Evolutionary conservation across 2,888 invertebrate species (phyloP).

Genomic region (Neocrepidodera transversa): DNA sequence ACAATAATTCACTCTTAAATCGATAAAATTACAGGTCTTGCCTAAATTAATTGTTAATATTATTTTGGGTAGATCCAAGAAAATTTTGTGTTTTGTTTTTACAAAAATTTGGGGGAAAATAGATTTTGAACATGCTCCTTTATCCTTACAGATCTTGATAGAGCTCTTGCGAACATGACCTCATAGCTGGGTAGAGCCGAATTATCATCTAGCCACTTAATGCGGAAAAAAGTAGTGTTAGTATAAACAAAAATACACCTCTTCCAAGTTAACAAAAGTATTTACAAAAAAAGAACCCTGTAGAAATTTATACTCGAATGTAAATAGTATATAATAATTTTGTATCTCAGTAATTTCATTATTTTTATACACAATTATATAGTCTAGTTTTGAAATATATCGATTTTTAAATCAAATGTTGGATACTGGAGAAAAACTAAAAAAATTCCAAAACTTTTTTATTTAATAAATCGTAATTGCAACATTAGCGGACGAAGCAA

Average conservation of each 20-base stretch:
- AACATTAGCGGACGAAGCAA: too few relatives aligned
- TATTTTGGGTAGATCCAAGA: constrained; percentile 29
- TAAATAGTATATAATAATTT: too few relatives aligned
- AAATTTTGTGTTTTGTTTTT: constrained; percentile 2
- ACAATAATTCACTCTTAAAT: background rate
- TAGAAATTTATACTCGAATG: constrained; percentile 6
- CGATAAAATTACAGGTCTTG: background rate
- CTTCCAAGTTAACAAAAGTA: constrained; percentile 18
- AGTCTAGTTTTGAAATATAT: too few relatives aligned
- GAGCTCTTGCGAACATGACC: constrained; percentile 74
- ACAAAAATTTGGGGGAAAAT: constrained; percentile 19
- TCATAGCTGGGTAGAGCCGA: constrained; percentile 71
- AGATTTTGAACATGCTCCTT: constrained; percentile 35
- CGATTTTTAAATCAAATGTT: too few relatives aligned
- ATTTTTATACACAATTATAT: too few relatives aligned
- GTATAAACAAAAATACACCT: constrained; percentile 40
- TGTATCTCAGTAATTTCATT: too few relatives aligned
- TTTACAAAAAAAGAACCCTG: background rate
- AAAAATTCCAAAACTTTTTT: too few relatives aligned
- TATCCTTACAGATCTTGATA: constrained; percentile 73
- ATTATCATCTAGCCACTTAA: constrained; percentile 77
- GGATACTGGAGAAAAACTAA: too few relatives aligned
- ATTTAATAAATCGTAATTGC: too few relatives aligned
- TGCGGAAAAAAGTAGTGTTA: constrained; percentile 39
- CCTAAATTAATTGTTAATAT: background rate